Conservation (phyloP, 2,888 invertebrate genomes). For the Neuroscelio doddi region DNA sequence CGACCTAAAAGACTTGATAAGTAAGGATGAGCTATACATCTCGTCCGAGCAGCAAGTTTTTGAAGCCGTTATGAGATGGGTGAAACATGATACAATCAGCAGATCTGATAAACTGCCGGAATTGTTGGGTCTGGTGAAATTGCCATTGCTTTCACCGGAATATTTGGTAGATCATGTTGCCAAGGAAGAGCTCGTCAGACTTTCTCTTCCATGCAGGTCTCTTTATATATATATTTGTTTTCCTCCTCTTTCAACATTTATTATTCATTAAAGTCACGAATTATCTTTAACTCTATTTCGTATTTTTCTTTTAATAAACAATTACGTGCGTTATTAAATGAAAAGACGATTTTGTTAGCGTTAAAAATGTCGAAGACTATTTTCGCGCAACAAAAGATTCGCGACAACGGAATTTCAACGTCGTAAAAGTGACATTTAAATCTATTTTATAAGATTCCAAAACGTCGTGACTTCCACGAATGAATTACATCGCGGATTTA, state of each 20-base stretch:
- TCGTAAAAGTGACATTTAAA: too few relatives aligned
- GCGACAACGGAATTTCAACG: too few relatives aligned
- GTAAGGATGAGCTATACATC: conserved; percentile 85
- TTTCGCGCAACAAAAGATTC: too few relatives aligned
- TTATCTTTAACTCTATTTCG: background rate
- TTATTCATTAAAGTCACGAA: too few relatives aligned
- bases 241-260: too few relatives aligned
- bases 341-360: background rate
- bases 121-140: conserved; percentile 82
- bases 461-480: too few relatives aligned
- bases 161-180: conserved; percentile 87
- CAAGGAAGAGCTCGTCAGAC: conserved; percentile 83
- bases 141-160: conserved; percentile 86
- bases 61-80: conserved; percentile 88
- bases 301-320: too few relatives aligned
- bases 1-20: conserved; percentile 81
- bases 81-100: conserved; percentile 77
- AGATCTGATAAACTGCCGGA: conserved; percentile 78
- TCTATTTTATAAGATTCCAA: too few relatives aligned
- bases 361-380: too few relatives aligned
- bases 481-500: too few relatives aligned
- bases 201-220: conserved; percentile 86
- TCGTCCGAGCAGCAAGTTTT: conserved; percentile 86
- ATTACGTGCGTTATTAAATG: too few relatives aligned
- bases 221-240: too few relatives aligned